Conservation (phyloP, 2,113 vertebrate genomes). For the Theristicus caerulescens region DNA sequence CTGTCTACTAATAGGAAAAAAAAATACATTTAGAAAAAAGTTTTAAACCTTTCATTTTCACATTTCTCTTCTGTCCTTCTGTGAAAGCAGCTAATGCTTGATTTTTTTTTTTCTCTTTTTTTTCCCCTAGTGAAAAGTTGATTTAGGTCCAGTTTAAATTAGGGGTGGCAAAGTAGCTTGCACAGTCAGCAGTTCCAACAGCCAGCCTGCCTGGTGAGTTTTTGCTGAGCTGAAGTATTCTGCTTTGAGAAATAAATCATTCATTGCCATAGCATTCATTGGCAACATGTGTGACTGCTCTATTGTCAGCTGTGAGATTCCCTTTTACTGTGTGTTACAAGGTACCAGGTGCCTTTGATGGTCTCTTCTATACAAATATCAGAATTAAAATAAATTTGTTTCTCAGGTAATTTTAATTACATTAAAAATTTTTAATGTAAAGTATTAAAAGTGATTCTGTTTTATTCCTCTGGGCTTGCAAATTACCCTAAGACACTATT, state of each 20-base stretch:
- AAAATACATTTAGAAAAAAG: not conserved
- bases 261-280: not conserved
- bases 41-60: not conserved
- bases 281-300: not conserved
- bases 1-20: not conserved
- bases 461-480: not conserved
- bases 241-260: not conserved
- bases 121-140: not conserved
- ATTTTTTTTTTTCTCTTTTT: too few species aligned
- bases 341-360: not conserved
- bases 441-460: not conserved
- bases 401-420: not conserved
- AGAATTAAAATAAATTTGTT: not conserved
- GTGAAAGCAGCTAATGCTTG: not conserved
- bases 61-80: not conserved
- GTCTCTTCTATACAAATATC: not conserved
- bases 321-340: not conserved
- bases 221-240: not conserved
- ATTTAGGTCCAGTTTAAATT: not conserved
- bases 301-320: not conserved
- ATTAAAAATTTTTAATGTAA: not conserved
- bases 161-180: not conserved
- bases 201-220: not conserved
- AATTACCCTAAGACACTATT: not conserved
- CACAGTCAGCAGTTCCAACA: not conserved